These are phyloP conservation scores for Calonectris borealis DNA, from an alignment of 2,113 vertebrate genomes.

Conservation along the genomic window DNA sequence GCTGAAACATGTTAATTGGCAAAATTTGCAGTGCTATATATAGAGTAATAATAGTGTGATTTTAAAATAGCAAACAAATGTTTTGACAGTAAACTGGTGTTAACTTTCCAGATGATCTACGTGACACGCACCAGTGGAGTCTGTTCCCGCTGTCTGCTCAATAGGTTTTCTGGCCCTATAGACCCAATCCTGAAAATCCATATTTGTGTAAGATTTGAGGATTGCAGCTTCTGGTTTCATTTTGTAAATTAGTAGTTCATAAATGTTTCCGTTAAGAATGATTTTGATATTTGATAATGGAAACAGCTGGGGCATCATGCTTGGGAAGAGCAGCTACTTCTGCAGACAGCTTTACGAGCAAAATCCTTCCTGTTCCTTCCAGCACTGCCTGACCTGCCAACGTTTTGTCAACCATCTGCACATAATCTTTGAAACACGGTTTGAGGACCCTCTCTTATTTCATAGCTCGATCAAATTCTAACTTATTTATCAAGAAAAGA, in stretches of 20 bases:
- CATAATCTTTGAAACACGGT: fast-evolving
- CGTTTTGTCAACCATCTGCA: not conserved
- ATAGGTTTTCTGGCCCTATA: fast-evolving
- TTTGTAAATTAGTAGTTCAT: not conserved
- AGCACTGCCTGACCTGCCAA: not conserved
- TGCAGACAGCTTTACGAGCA: not conserved
- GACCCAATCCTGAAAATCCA: not conserved
- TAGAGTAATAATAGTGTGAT: not conserved
- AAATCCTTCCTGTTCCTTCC: not conserved
- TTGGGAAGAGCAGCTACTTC: not conserved
- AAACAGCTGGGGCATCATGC: not conserved
- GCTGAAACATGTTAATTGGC: not conserved
- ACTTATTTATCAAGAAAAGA: not conserved
- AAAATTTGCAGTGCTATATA: not conserved
- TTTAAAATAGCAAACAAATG: not conserved
- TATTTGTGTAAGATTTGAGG: not conserved
- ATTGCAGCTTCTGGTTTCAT: not conserved
- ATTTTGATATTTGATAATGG: not conserved
- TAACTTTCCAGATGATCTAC: not conserved
- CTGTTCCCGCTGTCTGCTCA: not conserved
- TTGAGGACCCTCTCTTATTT: not conserved
- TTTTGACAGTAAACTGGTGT: not conserved
- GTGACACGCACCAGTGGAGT: fast-evolving
- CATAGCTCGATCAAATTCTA: not conserved
- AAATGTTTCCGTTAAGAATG: not conserved